phyloP scores from a whole-genome alignment of 2,797 vertebrate genomes.

The Megalops cyprinoides region DNA sequence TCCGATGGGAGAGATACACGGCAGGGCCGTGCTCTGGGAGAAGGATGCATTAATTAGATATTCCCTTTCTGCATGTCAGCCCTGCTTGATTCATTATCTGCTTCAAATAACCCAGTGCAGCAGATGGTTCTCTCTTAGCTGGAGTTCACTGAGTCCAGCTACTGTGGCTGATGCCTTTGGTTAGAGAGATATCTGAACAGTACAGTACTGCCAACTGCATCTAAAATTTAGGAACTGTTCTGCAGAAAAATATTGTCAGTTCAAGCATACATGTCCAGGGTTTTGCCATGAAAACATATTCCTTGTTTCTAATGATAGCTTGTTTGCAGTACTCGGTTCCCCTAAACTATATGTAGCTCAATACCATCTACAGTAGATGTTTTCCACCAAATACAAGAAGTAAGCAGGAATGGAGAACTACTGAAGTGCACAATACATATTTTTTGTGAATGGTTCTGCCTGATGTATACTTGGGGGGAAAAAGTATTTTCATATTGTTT shows the following conservation, averaged over 20 bases:
- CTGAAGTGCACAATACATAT: not conserved
- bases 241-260: not conserved
- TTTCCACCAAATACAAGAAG: too few species aligned
- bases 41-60: constrained; percentile 31
- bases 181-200: not conserved
- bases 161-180: too few species aligned
- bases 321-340: not conserved
- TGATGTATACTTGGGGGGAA: not conserved
- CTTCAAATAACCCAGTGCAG: constrained; percentile 30
- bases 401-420: not conserved
- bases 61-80: constrained; percentile 29
- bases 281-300: not conserved
- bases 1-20: constrained; percentile 25
- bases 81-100: constrained; percentile 30
- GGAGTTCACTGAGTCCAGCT: not conserved
- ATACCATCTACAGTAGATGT: not conserved
- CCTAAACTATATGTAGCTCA: not conserved
- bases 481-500: constrained; percentile 4
- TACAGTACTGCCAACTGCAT: not conserved
- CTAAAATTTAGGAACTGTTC: not conserved
- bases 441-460: constrained; percentile 5
- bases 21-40: constrained; percentile 13
- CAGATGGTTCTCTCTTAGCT: not conserved
- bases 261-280: not conserved
- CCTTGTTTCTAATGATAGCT: not conserved